Evolutionary conservation across 2,113 vertebrate genomes (phyloP), one percentile per base, ranked within the genome.

Genomic region (Cettia cetti): DNA sequence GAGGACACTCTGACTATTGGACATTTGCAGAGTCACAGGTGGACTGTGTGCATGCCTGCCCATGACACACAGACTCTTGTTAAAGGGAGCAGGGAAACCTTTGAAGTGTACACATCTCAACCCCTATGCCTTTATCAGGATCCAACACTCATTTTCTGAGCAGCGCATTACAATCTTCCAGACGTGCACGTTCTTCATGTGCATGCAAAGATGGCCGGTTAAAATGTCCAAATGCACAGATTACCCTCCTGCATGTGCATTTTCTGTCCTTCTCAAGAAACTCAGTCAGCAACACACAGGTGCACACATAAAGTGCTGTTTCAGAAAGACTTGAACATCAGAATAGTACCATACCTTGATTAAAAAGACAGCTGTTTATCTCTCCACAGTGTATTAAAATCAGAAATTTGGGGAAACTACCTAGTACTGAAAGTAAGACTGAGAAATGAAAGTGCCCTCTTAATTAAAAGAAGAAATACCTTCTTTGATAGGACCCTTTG

Each of bases 401-500:
- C 40, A 82, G 21, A 87, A 85, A 52, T 90, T 96, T 64, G 64
- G 47, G 82, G 88, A 96, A 94, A 95, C 33, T 53, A 68, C 71
- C 84, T 83, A 90, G 82, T 44, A 92, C 68, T 81, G 82, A 88
- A 90, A 92, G 49, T 83, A 92, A 86, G 90, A 96, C 0, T 60
- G 45, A 74, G 82, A 94, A 94, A 95, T 75, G 68, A 83, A 95
- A 95, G 83, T 83, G 79, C 40, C 56, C 88, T 60, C 92, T 86
- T 95, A 97, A 95, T 93, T 92, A 92, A 92, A 96, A 90, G 85
- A 95, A 92, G 76, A 94, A 96, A 75, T 95, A 96, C 93, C 88
- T 93, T 96, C 88, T 96, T 95, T 96, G 92, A 96, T 90, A 94
- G 90, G 92, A 89, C 75, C 53, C 92, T 97, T 96, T 95, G 64